phyloP scores from a whole-genome alignment of 2,113 vertebrate genomes.

The Apus apus region DNA sequence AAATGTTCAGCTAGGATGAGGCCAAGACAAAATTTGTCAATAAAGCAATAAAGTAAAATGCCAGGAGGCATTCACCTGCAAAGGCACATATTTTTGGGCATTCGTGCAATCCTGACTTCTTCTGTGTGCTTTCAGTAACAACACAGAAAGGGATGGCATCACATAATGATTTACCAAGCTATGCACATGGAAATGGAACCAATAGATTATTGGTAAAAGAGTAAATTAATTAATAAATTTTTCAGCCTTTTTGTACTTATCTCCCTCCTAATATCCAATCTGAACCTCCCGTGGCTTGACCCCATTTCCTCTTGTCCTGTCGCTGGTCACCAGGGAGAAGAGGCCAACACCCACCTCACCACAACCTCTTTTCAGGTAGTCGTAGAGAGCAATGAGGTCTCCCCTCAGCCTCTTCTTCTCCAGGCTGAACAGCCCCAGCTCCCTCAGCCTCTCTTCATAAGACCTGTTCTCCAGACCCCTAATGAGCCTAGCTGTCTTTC shows the following conservation, averaged over 20 bases:
- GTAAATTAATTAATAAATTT: background rate
- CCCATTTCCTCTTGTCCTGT: too few species aligned
- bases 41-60: constrained; percentile 27
- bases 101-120: background rate
- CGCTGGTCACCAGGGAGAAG: too few species aligned
- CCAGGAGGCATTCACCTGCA: constrained; percentile 6
- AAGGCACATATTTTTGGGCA: background rate
- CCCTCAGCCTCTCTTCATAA: too few species aligned
- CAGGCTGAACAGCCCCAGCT: too few species aligned
- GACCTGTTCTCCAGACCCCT: too few species aligned
- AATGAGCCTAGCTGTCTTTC: too few species aligned
- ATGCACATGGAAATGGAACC: background rate
- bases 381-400: too few species aligned
- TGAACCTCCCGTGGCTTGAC: too few species aligned
- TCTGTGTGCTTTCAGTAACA: background rate
- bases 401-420: too few species aligned
- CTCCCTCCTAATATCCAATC: too few species aligned
- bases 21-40: background rate
- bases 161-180: background rate
- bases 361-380: too few species aligned
- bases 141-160: background rate
- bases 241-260: background rate
- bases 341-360: too few species aligned
- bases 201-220: background rate
- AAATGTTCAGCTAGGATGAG: background rate